Evolutionary conservation across 2,797 vertebrate genomes (phyloP).

Genomic region (Huso huso): DNA sequence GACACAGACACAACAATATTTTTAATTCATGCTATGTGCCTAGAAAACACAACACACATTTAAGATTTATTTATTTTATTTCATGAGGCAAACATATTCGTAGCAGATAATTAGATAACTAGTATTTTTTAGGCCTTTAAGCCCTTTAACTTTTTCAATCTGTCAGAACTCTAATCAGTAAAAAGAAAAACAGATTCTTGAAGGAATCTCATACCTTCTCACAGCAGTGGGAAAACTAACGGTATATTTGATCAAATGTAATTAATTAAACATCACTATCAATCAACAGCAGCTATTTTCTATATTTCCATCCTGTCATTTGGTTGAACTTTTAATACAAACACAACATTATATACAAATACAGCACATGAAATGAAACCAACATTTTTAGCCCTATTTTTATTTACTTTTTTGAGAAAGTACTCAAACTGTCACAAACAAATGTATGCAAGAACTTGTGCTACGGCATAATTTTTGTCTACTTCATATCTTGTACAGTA

Average conservation of each 20-base stretch:
- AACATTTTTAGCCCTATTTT: conserved; percentile 44
- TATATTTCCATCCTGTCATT: not conserved
- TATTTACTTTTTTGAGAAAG: conserved; percentile 15
- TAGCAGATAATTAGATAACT: conserved; percentile 13
- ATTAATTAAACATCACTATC: no score
- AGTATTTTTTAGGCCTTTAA: conserved; percentile 10
- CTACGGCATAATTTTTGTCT: conserved; percentile 48
- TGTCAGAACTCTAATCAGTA: not conserved
- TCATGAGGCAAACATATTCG: conserved; percentile 16
- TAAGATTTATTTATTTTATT: conserved; percentile 15
- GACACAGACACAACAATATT: conserved; percentile 39
- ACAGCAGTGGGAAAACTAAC: no score
- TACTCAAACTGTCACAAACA: not conserved
- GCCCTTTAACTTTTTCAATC: conserved; percentile 20
- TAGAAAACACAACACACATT: conserved; percentile 35
- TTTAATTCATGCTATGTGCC: conserved; percentile 55
- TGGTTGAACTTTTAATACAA: conserved; percentile 6
- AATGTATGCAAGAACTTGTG: conserved; percentile 55
- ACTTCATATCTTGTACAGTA: conserved; percentile 20
- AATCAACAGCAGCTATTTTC: no score
- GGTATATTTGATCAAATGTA: no score
- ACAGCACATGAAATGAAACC: conserved; percentile 49
- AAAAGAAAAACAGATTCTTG: conserved; percentile 9
- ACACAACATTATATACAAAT: conserved; percentile 39
- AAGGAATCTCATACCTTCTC: no score